A percentile compares a stretch with the other conserved stretches of the same genome.
Conservation (phyloP, 1,140 invertebrate genomes). For the Neotoxoptera formosana region DNA sequence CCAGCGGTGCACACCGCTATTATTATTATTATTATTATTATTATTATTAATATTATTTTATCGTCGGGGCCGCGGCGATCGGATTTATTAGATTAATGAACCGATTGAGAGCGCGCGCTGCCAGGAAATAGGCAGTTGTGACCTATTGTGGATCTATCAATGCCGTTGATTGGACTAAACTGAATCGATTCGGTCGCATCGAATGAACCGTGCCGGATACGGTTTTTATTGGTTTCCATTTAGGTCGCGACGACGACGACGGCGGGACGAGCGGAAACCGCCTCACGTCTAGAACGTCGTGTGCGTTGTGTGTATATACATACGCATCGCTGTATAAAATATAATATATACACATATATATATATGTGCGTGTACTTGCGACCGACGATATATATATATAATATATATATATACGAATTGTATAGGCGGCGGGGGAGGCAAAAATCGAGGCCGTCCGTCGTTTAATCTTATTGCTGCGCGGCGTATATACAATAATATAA, state of each 20-base stretch:
- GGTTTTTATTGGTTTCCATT: slow-evolving; percentile 57
- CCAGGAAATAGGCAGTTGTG: slow-evolving; percentile 56
- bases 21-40: background rate
- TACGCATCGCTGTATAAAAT: too few species aligned
- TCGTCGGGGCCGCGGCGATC: slow-evolving; percentile 37
- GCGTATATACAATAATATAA: background rate
- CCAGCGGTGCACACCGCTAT: background rate
- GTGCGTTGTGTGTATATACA: background rate
- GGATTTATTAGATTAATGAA: slow-evolving; percentile 54
- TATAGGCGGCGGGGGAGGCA: too few species aligned
- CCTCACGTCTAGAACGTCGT: background rate
- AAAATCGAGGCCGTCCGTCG: background rate
- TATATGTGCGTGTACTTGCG: background rate
- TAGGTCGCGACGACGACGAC: background rate
- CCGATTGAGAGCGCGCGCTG: slow-evolving; percentile 26
- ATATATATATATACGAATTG: too few species aligned
- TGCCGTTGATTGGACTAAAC: slow-evolving; percentile 56
- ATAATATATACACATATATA: background rate
- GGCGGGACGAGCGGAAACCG: slow-evolving; percentile 18
- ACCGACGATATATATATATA: too few species aligned
- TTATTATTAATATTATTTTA: slow-evolving; percentile 14
- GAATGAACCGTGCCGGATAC: slow-evolving; percentile 48
- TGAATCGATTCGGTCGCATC: slow-evolving; percentile 49
- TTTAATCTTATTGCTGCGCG: slow-evolving; percentile 43
- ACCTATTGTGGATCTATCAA: slow-evolving; percentile 56